Conservation (phyloP, 2,113 vertebrate genomes). For the Hippopotamus amphibius region DNA sequence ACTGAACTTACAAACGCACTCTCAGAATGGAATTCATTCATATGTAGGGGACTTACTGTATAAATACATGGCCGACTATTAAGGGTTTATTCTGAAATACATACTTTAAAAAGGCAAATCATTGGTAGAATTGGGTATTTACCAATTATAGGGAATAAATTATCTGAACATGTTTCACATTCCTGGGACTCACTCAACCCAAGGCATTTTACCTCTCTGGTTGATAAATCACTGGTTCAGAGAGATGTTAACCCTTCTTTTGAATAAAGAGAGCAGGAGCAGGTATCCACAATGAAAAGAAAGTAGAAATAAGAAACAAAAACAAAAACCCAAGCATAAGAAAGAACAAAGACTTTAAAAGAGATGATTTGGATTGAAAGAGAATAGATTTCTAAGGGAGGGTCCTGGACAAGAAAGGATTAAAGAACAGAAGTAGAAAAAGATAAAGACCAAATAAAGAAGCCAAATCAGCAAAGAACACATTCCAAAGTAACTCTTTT, state of each 20-base stretch:
- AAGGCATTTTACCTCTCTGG: background rate
- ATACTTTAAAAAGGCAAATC: background rate
- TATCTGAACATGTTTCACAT: background rate
- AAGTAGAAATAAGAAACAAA: background rate
- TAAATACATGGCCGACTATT: background rate
- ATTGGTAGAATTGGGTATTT: background rate
- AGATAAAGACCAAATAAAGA: conserved; percentile 19
- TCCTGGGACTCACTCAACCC: background rate
- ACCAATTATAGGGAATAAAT: background rate
- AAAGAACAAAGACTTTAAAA: conserved; percentile 35
- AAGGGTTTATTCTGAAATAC: background rate
- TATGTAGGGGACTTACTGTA: too few species aligned
- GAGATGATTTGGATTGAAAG: background rate
- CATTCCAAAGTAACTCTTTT: background rate
- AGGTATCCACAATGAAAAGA: background rate
- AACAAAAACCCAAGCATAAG: background rate
- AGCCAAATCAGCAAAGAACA: background rate
- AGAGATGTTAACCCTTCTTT: conserved; percentile 7
- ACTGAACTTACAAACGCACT: too few species aligned
- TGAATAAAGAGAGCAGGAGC: conserved; percentile 25
- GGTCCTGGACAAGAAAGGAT: background rate
- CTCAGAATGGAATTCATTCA: too few species aligned
- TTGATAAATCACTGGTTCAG: conserved; percentile 5
- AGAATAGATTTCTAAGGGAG: conserved; percentile 35
- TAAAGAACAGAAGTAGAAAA: background rate